Base-by-base conservation (phyloP, 2,888 invertebrate genomes). In the Pollenia griseotomentosa region DNA sequence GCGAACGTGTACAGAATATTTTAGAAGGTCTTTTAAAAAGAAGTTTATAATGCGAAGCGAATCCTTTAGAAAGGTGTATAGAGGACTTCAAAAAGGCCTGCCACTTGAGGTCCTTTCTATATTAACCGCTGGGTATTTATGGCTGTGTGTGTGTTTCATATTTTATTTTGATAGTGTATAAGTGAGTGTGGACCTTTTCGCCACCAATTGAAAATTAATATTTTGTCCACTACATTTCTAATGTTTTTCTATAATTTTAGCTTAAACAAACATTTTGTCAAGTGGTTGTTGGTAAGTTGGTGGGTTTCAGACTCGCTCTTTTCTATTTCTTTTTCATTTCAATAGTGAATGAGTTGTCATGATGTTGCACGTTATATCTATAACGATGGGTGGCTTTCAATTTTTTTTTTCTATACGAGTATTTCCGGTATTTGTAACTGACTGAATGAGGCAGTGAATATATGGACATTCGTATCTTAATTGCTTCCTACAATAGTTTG, bases 231-330 rank as follows among this genome's bases (percentile, higher is more conserved):
- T 82, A 51, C 71, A 51, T 74, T 79, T 82, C 66, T 57, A 85
- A 84, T 85, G 74, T 85, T 87, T 82, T 85, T 84, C 74, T 85
- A 87, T 87, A 87, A 84, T 87, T 87, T 87, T 81, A 82, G 61
- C 82, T 85, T 70, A 83, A 86, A 86, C 61, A 86, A 86, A 86
- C 86, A 86, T 73, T 83, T 83, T 55, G 75, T 77, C 75, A 81
- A 83, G 83, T 86, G 86, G 75, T 71, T 68, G 70, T 51, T 75
- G 80, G 65, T 70, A 57, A 71, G 86, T 71, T 71, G 59, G 70
- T 51, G 70, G 80, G 65, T 70, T 57, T 71, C n/a, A 44, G 2
- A 79, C 59, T 48, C 55, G 44, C 48, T 23, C 33, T 11, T 7
- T 55, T 42, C 9, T 42, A 66, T 57, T n/a, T 40, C 42, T 23